Percentiles rank a stretch among this genome's conserved stretches.
phyloP scores from a whole-genome alignment of 2,113 vertebrate species.

The Perognathus longimembris region DNA sequence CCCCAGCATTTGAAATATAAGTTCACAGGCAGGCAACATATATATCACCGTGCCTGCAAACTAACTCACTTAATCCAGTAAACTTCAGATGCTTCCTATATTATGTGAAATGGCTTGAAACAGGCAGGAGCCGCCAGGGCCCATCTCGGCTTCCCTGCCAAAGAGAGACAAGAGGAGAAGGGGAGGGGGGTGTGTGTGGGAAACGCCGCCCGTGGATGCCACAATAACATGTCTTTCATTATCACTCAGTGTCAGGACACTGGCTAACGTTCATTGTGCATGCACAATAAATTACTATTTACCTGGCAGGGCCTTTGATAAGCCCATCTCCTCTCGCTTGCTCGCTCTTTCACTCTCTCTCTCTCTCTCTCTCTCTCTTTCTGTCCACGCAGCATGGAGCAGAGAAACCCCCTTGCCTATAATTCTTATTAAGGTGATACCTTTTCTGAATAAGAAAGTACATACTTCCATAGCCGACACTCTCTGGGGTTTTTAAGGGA shows the following conservation, averaged over 20 bases:
- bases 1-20: conserved; percentile 84
- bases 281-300: conserved; percentile 96
- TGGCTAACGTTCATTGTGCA: conserved; percentile 92
- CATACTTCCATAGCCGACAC: conserved; percentile 87
- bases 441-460: conserved; percentile 92
- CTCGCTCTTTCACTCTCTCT: conserved; percentile 73
- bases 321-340: conserved; percentile 88
- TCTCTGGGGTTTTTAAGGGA: conserved; percentile 94
- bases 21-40: conserved; percentile 77
- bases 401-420: conserved; percentile 86
- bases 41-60: conserved; percentile 83
- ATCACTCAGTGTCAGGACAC: conserved; percentile 92
- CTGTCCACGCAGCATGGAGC: conserved; percentile 85
- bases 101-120: conserved; percentile 93
- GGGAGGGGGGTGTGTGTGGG: conserved; percentile 84
- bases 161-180: conserved; percentile 88
- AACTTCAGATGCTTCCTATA: conserved; percentile 91
- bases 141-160: conserved; percentile 90
- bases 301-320: conserved; percentile 94
- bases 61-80: conserved; percentile 89
- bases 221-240: conserved; percentile 93
- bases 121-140: conserved; percentile 91
- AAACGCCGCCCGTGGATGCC: conserved; percentile 89
- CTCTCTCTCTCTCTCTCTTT: conserved; percentile 81
- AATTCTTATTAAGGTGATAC: conserved; percentile 92